Evolutionary conservation across 2,797 vertebrate genomes (phyloP).

Genomic region (Pseudochirops cupreus): DNA sequence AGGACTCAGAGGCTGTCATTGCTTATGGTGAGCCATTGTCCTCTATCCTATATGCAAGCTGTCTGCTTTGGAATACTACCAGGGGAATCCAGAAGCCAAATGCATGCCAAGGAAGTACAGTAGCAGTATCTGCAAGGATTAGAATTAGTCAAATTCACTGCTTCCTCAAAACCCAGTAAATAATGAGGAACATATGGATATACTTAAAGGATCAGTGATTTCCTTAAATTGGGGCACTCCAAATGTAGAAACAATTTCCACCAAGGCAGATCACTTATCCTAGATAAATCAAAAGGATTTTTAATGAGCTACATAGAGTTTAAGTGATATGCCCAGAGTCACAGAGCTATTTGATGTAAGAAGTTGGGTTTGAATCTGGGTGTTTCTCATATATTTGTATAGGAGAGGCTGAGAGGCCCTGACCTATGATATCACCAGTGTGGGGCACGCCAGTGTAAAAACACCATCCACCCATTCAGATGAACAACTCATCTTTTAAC

Average conservation of each 20-base stretch:
- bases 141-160: not conserved
- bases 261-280: not conserved
- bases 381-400: not conserved
- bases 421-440: not conserved
- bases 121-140: not conserved
- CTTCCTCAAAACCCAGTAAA: not conserved
- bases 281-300: not conserved
- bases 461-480: not conserved
- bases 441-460: not conserved
- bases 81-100: not conserved
- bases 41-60: not conserved
- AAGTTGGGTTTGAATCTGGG: not conserved
- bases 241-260: not conserved
- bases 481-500: not conserved
- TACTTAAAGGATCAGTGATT: not conserved
- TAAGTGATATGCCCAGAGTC: not conserved
- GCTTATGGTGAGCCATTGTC: constrained; percentile 19
- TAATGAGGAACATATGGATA: not conserved
- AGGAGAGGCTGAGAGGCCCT: not conserved
- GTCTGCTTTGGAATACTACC: not conserved
- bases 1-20: not conserved
- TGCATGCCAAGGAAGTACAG: not conserved
- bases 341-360: not conserved
- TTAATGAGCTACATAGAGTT: not conserved
- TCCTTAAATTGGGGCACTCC: not conserved